phyloP scores from a whole-genome alignment of 2,113 vertebrate species.

The Donacobius atricapilla region DNA sequence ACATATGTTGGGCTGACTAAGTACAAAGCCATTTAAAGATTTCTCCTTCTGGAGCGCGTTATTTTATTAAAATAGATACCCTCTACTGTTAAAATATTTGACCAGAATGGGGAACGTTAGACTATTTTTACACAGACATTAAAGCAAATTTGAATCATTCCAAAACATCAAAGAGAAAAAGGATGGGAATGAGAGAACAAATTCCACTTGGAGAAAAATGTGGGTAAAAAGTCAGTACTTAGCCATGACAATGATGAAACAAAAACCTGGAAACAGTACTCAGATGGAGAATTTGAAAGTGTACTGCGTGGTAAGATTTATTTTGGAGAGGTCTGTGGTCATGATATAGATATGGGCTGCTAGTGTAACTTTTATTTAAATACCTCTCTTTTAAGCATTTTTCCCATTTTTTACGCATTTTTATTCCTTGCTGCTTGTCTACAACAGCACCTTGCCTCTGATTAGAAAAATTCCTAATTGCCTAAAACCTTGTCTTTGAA shows the following conservation, averaged over 20 bases:
- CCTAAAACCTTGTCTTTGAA: background rate
- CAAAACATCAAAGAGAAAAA: constrained; percentile 15
- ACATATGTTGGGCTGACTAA: background rate
- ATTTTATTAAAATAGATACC: background rate
- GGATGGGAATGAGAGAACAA: background rate
- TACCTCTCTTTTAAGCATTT: background rate
- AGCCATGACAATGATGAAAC: background rate
- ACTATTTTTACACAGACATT: background rate
- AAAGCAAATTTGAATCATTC: background rate
- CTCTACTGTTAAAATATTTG: background rate
- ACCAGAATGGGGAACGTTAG: background rate
- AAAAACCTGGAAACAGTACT: background rate
- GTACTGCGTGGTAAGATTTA: background rate
- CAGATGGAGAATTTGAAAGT: background rate
- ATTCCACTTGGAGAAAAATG: background rate
- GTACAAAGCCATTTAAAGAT: background rate
- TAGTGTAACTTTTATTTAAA: background rate
- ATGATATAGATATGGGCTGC: background rate
- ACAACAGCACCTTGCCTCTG: background rate
- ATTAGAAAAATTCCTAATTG: background rate
- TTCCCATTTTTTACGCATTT: background rate
- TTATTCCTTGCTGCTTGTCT: background rate
- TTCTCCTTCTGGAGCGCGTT: background rate
- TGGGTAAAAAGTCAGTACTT: background rate
- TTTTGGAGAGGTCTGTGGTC: background rate